These are phyloP conservation scores for Baryphthengus martii DNA, from an alignment of 2,113 vertebrate species.

Conservation along the genomic window DNA sequence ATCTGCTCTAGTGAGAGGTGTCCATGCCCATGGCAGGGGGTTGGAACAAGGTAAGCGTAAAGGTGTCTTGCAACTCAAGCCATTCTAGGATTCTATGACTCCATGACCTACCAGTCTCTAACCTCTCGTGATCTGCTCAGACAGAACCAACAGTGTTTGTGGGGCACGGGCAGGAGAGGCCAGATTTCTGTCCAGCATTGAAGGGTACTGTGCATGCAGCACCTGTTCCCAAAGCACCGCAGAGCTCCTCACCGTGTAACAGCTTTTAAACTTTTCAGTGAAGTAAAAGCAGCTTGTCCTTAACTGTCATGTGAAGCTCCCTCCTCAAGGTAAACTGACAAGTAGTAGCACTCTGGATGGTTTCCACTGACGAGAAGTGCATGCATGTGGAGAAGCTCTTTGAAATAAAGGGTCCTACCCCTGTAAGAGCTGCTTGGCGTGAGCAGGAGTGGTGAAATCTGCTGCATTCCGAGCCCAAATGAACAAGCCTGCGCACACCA, in stretches of 20 bases:
- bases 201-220: not conserved
- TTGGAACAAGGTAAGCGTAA: too few relatives aligned
- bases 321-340: not conserved
- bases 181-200: not conserved
- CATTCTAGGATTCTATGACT: too few relatives aligned
- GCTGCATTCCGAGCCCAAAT: not conserved
- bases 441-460: not conserved
- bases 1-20: too few relatives aligned
- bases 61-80: too few relatives aligned
- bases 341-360: not conserved
- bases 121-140: not conserved
- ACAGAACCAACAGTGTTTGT: not conserved
- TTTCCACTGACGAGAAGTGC: not conserved
- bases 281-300: not conserved
- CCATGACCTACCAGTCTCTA: not conserved
- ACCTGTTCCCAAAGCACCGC: not conserved
- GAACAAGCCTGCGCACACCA: not conserved
- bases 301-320: not conserved
- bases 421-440: not conserved
- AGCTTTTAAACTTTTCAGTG: not conserved
- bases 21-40: too few relatives aligned
- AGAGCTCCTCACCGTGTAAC: not conserved
- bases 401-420: not conserved
- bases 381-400: accelerated
- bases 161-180: not conserved